Evolutionary conservation across 37 sponge, comb jelly and placozoan genomes (phyloP).

Genomic region (Cladorhizidae sp.): DNA sequence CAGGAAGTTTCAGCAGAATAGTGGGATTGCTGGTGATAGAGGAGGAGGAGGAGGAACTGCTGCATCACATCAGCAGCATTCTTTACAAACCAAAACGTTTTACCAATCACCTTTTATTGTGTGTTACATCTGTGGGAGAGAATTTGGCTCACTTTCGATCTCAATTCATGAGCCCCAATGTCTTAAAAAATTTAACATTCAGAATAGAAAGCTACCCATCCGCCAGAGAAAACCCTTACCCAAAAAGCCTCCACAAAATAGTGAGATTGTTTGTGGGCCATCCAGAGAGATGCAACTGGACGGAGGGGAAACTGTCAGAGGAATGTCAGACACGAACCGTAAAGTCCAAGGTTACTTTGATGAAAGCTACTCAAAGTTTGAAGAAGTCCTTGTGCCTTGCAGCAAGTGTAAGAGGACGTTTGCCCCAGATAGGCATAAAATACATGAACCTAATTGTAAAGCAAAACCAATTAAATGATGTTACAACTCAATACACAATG

Average conservation of each 20-base stretch:
- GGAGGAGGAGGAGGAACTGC: too few species aligned
- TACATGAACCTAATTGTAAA: slow-evolving; percentile 68
- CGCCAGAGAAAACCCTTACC: slow-evolving; percentile 53
- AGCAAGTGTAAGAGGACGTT: slow-evolving; percentile 70
- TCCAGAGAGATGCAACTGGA: not conserved
- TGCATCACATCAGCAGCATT: not conserved
- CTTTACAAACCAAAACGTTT: too few species aligned
- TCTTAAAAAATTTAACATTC: slow-evolving; percentile 58
- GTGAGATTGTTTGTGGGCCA: not conserved
- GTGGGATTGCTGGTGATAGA: not conserved
- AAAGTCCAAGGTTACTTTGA: slow-evolving; percentile 9
- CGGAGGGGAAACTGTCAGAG: not conserved
- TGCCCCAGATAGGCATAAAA: slow-evolving; percentile 59
- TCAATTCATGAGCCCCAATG: slow-evolving; percentile 86
- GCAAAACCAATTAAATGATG: slow-evolving; percentile 45
- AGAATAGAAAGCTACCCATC: slow-evolving; percentile 57
- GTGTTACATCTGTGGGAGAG: slow-evolving; percentile 84
- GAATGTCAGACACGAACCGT: not conserved
- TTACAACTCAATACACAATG: too few species aligned
- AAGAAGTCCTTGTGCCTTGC: slow-evolving; percentile 65
- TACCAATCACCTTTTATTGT: slow-evolving; percentile 47
- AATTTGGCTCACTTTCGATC: slow-evolving; percentile 72
- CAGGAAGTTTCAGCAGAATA: not conserved
- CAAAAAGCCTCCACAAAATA: slow-evolving; percentile 27
- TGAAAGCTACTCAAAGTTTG: slow-evolving; percentile 43